Conservation (phyloP, 2,113 vertebrate genomes). For the Crotophaga sulcirostris region DNA sequence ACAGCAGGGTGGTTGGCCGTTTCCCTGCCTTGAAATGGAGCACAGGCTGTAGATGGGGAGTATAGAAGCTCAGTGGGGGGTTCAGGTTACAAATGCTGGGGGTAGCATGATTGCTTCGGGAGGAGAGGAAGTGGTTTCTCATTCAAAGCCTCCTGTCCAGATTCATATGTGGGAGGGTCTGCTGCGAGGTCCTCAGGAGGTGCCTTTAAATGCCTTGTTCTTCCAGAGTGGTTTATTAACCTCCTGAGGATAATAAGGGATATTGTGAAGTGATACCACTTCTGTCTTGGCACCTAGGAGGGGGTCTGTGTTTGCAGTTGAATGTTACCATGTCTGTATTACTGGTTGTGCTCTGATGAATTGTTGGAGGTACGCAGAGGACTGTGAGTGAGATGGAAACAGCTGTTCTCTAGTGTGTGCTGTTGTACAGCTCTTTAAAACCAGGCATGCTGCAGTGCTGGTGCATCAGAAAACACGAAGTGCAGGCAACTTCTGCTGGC, state of each 20-base stretch:
- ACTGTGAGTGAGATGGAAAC: not conserved
- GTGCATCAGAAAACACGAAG: not conserved
- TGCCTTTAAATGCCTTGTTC: not conserved
- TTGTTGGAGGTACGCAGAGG: fast-evolving
- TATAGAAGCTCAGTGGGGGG: not conserved
- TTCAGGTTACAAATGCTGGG: not conserved
- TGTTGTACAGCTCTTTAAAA: constrained; percentile 26
- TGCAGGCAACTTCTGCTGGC: constrained; percentile 1
- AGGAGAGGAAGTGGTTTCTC: not conserved
- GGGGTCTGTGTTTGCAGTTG: not conserved
- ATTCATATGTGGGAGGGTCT: not conserved
- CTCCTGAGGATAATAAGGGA: not conserved
- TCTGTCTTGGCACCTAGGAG: not conserved
- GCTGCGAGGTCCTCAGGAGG: not conserved
- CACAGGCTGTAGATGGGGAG: not conserved
- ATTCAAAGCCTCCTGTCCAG: not conserved
- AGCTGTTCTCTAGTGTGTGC: not conserved
- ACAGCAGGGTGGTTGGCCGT: not conserved
- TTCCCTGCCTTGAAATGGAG: not conserved
- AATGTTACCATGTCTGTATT: fast-evolving
- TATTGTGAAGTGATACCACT: not conserved
- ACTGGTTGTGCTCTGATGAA: not conserved
- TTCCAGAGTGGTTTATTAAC: not conserved
- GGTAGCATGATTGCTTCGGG: not conserved
- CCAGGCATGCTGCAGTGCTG: constrained; percentile 10